A percentile compares a stretch with the other conserved stretches of the same genome.
phyloP scores from a whole-genome alignment of 2,888 invertebrate genomes.

The Synergus laeviventris region DNA sequence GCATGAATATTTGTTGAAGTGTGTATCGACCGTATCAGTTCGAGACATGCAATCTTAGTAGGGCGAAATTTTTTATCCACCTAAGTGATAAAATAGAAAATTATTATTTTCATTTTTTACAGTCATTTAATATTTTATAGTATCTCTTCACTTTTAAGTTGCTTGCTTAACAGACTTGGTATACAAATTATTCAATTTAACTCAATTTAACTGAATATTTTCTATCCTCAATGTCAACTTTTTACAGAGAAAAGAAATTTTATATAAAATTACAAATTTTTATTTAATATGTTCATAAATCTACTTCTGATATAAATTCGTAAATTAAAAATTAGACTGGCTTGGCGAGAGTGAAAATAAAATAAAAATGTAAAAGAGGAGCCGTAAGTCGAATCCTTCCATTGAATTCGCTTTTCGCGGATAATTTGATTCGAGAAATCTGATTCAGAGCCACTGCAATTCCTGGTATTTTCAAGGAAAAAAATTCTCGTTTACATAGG shows the following conservation, averaged over 20 bases:
- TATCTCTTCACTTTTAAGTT: background rate
- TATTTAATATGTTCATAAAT: too few relatives aligned
- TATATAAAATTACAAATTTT: too few relatives aligned
- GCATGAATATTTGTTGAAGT: background rate
- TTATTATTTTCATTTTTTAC: background rate
- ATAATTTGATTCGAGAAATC: conserved; percentile 19
- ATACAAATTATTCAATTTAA: background rate
- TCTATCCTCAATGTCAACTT: too few relatives aligned
- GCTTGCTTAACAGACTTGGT: background rate
- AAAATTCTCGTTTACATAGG: conserved; percentile 6
- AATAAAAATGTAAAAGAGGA: conserved; percentile 28
- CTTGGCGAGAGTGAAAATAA: conserved; percentile 5
- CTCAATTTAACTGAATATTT: background rate
- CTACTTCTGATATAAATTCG: conserved; percentile 9
- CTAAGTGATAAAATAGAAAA: background rate
- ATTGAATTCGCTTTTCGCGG: conserved; percentile 19
- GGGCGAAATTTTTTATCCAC: background rate
- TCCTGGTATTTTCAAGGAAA: background rate
- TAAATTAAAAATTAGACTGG: conserved; percentile 12
- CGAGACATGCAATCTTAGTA: background rate
- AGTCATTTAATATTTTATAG: background rate
- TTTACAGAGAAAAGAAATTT: too few relatives aligned
- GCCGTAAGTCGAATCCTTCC: conserved; percentile 29
- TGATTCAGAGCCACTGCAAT: conserved; percentile 30
- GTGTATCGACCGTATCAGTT: background rate